phyloP scores from a whole-genome alignment of 2,113 vertebrate genomes.

The Larimichthys crocea region DNA sequence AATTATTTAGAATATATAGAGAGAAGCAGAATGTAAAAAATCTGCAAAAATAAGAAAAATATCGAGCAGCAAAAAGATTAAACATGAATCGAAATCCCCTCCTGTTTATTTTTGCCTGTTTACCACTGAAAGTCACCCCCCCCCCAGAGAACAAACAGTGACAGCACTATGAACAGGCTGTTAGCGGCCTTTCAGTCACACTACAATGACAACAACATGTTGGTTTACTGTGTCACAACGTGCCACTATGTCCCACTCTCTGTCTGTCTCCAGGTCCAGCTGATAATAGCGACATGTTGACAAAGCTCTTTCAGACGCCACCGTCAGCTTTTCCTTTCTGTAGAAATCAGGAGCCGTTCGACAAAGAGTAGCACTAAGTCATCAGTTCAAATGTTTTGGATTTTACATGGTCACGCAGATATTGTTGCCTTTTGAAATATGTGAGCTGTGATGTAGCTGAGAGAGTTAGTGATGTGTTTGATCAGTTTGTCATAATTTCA shows the following conservation, averaged over 20 bases:
- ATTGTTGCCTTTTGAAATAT: not conserved
- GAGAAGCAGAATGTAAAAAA: not conserved
- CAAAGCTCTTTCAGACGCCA: constrained; percentile 50
- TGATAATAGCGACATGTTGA: constrained; percentile 41
- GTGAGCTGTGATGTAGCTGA: not conserved
- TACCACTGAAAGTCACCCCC: constrained; percentile 1
- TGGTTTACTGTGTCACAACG: constrained; percentile 11
- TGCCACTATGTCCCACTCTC: constrained; percentile 8
- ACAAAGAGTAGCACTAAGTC: constrained; percentile 50
- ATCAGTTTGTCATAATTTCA: not conserved
- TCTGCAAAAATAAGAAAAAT: not conserved
- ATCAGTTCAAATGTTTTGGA: constrained; percentile 51
- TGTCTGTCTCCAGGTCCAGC: constrained; percentile 48
- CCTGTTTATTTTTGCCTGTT: not conserved
- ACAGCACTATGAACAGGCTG: constrained; percentile 6
- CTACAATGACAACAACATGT: not conserved
- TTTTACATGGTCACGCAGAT: constrained; percentile 3
- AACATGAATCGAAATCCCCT: not conserved
- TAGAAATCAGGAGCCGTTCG: constrained; percentile 27
- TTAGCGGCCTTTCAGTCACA: not conserved
- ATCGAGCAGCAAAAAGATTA: not conserved
- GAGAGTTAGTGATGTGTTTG: not conserved
- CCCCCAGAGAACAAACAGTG: not conserved
- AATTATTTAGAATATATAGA: not conserved
- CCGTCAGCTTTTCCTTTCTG: constrained; percentile 55